Base-by-base conservation (phyloP, 2,113 vertebrate species). In the Smithornis capensis region DNA sequence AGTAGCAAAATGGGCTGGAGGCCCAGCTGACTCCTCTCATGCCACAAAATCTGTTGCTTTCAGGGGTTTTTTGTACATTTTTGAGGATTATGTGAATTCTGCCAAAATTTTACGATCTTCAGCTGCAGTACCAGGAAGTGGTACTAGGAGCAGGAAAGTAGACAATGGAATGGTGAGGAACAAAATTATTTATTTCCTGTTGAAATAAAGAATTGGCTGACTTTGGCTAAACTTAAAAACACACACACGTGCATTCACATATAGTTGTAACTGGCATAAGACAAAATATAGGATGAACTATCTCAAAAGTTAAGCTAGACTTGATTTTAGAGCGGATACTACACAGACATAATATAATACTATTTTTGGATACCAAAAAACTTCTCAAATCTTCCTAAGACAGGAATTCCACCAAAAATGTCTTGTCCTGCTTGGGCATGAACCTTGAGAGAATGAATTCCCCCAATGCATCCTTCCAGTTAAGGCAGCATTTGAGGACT, bases 381-480 rank as follows among this genome's bases (percentile, higher is more conserved):
- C 22, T 38, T 10, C 21, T 74, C 28, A 42, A 89, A n/a, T 14
- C 16, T 89, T 83, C 93, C 40, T 63, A 73, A 86, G 42, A 31
- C 45, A 77, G 45, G 2, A 75, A 44, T 70, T 74, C 17, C 24
- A 83, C 29, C 12, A 40, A 83, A 93, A 57, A 59, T 64, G 0
- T 45, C 33, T 62, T 68, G 18, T 14, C 12, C 12, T 88, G 44
- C 75, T 85, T 53, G 19, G 19, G 14, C 33, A 70, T 4, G 11
- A 80, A 19, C 5, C 10, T 2, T 29, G 21, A 50, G 29, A 74
- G 35, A 18, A n/a, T 67, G 3, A 19, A 42, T 84, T 70, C 7
- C 81, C 7, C 14, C 0, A 0, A 4, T 2, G 4, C 10, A 16
- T 27, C 16, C 55, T 29, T 59, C 21, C 53, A 60, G n/a, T 25